These are phyloP conservation scores for Notospermus geniculatus DNA, from an alignment of 1,140 invertebrate genomes.

Conservation along the genomic window DNA sequence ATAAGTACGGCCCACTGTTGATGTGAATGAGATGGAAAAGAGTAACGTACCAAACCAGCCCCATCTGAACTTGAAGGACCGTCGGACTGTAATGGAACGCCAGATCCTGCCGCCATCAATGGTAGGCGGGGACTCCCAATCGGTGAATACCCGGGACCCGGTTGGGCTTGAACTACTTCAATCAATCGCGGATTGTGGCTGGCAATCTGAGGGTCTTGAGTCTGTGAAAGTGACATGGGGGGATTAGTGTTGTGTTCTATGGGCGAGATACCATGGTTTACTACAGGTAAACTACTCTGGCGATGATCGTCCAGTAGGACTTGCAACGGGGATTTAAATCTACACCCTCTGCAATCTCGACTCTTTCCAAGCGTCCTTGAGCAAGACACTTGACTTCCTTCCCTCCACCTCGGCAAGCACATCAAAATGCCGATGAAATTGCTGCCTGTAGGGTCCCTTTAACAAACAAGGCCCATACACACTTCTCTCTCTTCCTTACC, in stretches of 20 bases:
- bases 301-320: not conserved
- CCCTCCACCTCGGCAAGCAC: not conserved
- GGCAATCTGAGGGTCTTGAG: not conserved
- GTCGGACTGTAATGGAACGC: no score
- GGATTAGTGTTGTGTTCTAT: not conserved
- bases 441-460: no score
- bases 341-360: not conserved
- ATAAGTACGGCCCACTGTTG: no score
- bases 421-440: not conserved
- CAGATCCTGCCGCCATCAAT: not conserved
- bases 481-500: not conserved
- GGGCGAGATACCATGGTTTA: not conserved
- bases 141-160: not conserved
- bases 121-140: not conserved
- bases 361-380: not conserved
- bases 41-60: no score
- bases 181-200: not conserved
- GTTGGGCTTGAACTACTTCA: not conserved
- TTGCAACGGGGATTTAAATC: constrained; percentile 4
- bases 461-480: not conserved
- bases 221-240: not conserved
- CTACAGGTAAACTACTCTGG: no score
- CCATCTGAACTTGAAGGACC: no score
- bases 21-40: no score
- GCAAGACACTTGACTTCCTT: not conserved